Evolutionary conservation across 2,888 invertebrate genomes (phyloP), one percentile per base, ranked within the genome.

Genomic region (Orchesella flavescens): DNA sequence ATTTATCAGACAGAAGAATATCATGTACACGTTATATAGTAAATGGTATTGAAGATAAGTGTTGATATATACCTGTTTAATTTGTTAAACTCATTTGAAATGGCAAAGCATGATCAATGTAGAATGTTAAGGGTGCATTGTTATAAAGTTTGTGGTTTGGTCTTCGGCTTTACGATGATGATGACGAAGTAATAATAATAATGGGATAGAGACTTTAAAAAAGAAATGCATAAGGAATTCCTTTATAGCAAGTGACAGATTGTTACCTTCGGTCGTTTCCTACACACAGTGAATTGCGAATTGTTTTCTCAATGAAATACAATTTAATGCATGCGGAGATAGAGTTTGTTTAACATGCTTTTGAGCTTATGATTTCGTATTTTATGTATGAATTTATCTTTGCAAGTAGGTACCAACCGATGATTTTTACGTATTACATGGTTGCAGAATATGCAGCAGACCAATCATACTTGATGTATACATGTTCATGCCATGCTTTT

Each of bases 221-320:
- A 34, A 34, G 34, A 2, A 34, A 34, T 7, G 17, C 19, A 13
- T 46, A 63, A 63, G 23, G 46, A 63, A 17, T 23, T 46, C 1
- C 23, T 34, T 21, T 19, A 46, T 34, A 34, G 3, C 12, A 74
- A 74, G 43, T 74, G 74, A 66, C 75, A 76, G 66, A 34, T 76
- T 53, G 55, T 76, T 74, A 61, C 63, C 43, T 76, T 76, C 66
- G 34, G 34, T 21, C 23, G 19, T 65, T 24, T 66, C 19, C 23
- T 19, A 44, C 9, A 43, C 43, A 61, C 13, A 19, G 9, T 21
- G 43, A 13, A 69, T 10, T 59, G 19, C 13, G 19, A 23, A 12
- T 69, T 55, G 13, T 34, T 55, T 53, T 23, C 19, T 24, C 21
- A 57, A 24, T 71, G 53, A 49, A 10, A 49, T 15, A 13, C n/a